Evolutionary conservation across 2,113 vertebrate genomes (phyloP).

Genomic region (Gymnorhina tibicen): DNA sequence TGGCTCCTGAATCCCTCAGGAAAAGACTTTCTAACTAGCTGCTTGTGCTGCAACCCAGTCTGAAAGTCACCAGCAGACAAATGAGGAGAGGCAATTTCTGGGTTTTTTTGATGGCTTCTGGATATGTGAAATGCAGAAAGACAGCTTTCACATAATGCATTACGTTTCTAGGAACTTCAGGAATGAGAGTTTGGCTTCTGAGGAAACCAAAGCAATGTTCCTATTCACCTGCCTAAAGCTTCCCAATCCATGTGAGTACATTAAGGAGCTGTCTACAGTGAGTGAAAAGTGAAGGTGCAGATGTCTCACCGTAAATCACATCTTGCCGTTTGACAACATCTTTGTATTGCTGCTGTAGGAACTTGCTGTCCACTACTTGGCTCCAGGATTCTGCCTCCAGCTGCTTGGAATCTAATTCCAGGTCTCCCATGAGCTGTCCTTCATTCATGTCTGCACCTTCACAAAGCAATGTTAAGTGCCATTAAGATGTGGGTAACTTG

Average conservation of each 20-base stretch:
- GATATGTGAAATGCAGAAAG: not conserved
- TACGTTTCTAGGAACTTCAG: not conserved
- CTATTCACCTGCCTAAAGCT: not conserved
- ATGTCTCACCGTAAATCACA: slow-evolving; percentile 89
- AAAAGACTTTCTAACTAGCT: not conserved
- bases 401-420: slow-evolving; percentile 87
- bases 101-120: not conserved
- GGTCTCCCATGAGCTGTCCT: slow-evolving; percentile 93
- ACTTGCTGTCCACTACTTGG: slow-evolving; percentile 85
- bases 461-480: not conserved
- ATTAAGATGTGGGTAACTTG: not conserved
- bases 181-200: not conserved
- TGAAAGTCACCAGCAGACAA: not conserved
- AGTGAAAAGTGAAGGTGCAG: not conserved
- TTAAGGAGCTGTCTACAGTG: not conserved
- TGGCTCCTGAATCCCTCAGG: not conserved
- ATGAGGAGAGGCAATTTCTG: not conserved
- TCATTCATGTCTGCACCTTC: slow-evolving; percentile 95
- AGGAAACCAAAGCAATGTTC: not conserved
- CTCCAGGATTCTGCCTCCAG: slow-evolving; percentile 96
- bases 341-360: slow-evolving; percentile 86
- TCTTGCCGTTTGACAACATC: slow-evolving; percentile 92
- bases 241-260: not conserved
- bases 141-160: not conserved
- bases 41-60: not conserved